phyloP scores from a whole-genome alignment of 2,888 invertebrate genomes.

The Andrena minutula region DNA sequence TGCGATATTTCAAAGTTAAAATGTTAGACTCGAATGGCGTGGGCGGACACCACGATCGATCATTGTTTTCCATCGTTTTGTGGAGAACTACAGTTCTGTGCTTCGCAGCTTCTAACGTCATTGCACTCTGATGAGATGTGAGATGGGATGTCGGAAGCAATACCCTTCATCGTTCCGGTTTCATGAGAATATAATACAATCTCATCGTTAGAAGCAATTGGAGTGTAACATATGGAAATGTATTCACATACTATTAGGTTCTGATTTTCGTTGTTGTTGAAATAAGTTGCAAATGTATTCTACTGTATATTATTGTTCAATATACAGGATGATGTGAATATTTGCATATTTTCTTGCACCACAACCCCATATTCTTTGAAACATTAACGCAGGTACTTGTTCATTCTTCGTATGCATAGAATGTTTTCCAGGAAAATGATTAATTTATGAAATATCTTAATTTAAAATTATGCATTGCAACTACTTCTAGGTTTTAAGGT shows the following conservation, averaged over 20 bases:
- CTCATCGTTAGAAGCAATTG: neutral
- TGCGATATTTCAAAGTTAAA: constrained; percentile 74
- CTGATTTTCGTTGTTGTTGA: neutral
- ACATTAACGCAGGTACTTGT: no score
- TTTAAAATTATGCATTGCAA: no score
- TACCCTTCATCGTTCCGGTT: neutral
- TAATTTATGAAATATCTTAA: no score
- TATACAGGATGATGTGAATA: no score
- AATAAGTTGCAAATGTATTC: no score
- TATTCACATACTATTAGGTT: neutral
- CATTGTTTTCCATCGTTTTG: constrained; percentile 68
- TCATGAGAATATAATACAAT: neutral
- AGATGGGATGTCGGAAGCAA: constrained; percentile 5
- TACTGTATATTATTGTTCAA: no score
- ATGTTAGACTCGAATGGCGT: constrained; percentile 66
- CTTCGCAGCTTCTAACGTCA: constrained; percentile 12
- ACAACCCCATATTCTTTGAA: no score
- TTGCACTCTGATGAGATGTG: constrained; percentile 1
- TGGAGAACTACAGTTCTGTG: constrained; percentile 29
- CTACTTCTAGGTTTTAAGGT: no score
- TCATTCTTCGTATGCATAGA: no score
- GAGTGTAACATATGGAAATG: neutral
- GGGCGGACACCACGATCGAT: constrained; percentile 71
- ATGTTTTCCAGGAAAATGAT: no score
- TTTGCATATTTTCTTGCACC: no score